These are phyloP conservation scores for Drosophila lacertosa DNA, from an alignment of 1,140 invertebrate species.

Conservation along the genomic window DNA sequence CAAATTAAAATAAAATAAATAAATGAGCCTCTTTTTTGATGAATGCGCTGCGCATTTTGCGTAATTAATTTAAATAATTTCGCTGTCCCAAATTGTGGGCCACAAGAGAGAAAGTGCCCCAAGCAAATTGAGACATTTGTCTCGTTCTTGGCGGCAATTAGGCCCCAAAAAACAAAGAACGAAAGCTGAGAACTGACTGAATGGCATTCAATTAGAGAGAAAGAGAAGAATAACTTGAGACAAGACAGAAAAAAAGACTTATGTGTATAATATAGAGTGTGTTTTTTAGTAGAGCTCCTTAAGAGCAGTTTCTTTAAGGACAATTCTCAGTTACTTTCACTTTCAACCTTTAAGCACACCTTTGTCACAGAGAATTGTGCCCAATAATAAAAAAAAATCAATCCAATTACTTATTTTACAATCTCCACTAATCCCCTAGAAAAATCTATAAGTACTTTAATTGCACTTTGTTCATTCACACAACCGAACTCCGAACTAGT, in stretches of 20 bases:
- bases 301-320: background rate
- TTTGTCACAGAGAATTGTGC: slow-evolving; percentile 30
- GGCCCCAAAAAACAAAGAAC: slow-evolving; percentile 4
- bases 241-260: too few relatives aligned
- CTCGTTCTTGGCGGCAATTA: slow-evolving; percentile 51
- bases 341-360: background rate
- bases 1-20: slow-evolving; percentile 12
- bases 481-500: background rate
- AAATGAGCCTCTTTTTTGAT: slow-evolving; percentile 46
- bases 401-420: slow-evolving; percentile 31
- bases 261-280: too few relatives aligned
- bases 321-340: background rate
- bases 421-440: background rate
- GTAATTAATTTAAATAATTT: slow-evolving; percentile 80
- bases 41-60: slow-evolving; percentile 40
- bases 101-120: slow-evolving; percentile 52
- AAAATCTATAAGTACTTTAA: slow-evolving; percentile 16
- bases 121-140: slow-evolving; percentile 71
- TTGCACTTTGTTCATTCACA: slow-evolving; percentile 15
- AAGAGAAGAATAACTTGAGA: background rate
- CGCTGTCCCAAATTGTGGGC: slow-evolving; percentile 37
- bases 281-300: background rate
- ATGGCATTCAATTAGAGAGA: slow-evolving; percentile 4
- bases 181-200: background rate
- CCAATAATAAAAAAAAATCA: background rate